phyloP scores from a whole-genome alignment of 2,797 vertebrate genomes.

The Mormyrops attenuatus region DNA sequence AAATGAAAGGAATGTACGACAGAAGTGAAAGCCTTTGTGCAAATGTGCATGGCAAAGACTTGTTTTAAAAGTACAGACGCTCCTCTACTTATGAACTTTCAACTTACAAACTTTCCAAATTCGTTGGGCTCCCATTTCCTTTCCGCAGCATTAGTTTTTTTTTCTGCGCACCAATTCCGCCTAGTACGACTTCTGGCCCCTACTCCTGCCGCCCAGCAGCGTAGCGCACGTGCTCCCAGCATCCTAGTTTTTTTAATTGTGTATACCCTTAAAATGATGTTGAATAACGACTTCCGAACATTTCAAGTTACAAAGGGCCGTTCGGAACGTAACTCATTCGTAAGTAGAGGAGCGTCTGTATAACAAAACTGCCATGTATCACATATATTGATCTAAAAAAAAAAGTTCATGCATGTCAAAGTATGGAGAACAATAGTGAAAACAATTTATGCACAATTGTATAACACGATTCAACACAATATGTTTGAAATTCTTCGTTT shows the following conservation, averaged over 20 bases:
- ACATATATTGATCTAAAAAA: background rate
- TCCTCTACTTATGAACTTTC: background rate
- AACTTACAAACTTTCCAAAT: background rate
- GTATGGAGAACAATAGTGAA: background rate
- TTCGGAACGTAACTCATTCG: background rate
- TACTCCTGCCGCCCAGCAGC: background rate
- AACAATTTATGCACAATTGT: background rate
- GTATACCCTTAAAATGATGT: background rate
- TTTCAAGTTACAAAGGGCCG: background rate
- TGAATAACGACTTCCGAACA: background rate
- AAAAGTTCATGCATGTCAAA: background rate
- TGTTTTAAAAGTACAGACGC: background rate
- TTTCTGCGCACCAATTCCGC: background rate
- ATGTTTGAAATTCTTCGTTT: background rate
- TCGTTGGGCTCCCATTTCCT: background rate
- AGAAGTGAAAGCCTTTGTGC: background rate
- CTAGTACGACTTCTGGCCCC: background rate
- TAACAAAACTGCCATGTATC: background rate
- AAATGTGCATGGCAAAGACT: background rate
- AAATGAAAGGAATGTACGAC: background rate
- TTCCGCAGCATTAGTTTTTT: background rate
- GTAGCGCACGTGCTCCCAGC: background rate
- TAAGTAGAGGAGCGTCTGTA: background rate
- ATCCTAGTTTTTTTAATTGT: background rate
- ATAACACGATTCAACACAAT: too few species aligned